Base-by-base conservation (phyloP, 2,797 vertebrate species). In the Hydrocynus forskahlii region DNA sequence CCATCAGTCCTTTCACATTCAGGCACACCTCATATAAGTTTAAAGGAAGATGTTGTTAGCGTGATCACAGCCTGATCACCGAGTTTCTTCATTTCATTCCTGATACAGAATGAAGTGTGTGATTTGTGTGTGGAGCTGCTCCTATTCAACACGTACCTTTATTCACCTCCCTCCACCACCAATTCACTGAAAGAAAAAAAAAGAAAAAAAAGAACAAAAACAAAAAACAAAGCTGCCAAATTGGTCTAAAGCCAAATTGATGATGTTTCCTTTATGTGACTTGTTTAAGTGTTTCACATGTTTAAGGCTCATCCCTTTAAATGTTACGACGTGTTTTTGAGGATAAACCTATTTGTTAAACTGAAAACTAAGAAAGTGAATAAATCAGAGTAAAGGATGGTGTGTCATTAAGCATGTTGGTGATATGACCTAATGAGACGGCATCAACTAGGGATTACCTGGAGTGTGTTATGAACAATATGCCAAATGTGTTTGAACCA, bases 231-330 rank as follows among this genome's bases (percentile, higher is more conserved):
- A 82, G 91, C 90, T 93, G 93, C 92, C 91, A 94, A 92, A 93
- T 71, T 86, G 86, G 87, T 90, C 86, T 89, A 86, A 90, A 88
- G 90, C 91, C 91, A 91, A 91, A 92, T 21, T 63, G 67, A 82
- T 85, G 85, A 87, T 75, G 78, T 89, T 91, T 76, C 91, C 71
- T 90, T 87, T 90, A 85, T 91, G 83, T 88, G 75, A 86, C 86
- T 91, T 89, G 89, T 91, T 92, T 88, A 87, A 88, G 88, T 93
- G 92, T 92, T 78, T 89, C 84, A 90, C 89, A 91, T 91, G 89
- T 91, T 90, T 54, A 86, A 89, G 88, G 84, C 88, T 91, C 81
- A 85, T 88, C 89, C 92, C 83, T 82, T 93, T 85, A 83, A 90
- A 88, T 90, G 92, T 92, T 87, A 88, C 87, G 83, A 87, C 84